Evolutionary conservation across 2,888 invertebrate species (phyloP).

Genomic region (Pseudococcus longispinus): DNA sequence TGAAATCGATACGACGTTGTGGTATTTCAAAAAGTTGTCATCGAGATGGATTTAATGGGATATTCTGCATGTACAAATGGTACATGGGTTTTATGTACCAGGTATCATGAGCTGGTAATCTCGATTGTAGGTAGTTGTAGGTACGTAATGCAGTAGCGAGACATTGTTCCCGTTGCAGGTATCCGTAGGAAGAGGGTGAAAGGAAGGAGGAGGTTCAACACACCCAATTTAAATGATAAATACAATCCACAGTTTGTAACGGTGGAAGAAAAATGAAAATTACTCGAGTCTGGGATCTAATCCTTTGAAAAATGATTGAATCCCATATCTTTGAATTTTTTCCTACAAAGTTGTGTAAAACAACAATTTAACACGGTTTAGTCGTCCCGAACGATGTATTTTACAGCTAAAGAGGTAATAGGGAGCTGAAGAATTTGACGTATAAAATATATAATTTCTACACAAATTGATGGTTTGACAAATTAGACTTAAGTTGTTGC

Average conservation of each 20-base stretch:
- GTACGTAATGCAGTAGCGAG: background rate
- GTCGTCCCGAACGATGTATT: slow-evolving; percentile 1
- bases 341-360: slow-evolving; percentile 54
- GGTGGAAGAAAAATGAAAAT: background rate
- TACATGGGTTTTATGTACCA: background rate
- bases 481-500: slow-evolving; percentile 55
- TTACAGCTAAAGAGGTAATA: background rate
- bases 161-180: background rate
- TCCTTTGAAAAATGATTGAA: slow-evolving; percentile 7
- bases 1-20: background rate
- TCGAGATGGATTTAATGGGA: background rate
- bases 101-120: background rate
- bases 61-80: background rate
- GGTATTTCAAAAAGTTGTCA: background rate
- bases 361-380: slow-evolving; percentile 47
- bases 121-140: background rate
- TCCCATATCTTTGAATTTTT: background rate
- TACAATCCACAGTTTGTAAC: background rate
- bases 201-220: background rate
- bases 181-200: background rate
- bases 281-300: background rate
- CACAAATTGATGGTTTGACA: slow-evolving; percentile 56
- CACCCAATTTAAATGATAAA: background rate
- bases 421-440: background rate
- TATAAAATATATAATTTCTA: slow-evolving; percentile 53